These are phyloP conservation scores for Blastobasis adustella DNA, from an alignment of 2,888 invertebrate genomes.

Conservation along the genomic window DNA sequence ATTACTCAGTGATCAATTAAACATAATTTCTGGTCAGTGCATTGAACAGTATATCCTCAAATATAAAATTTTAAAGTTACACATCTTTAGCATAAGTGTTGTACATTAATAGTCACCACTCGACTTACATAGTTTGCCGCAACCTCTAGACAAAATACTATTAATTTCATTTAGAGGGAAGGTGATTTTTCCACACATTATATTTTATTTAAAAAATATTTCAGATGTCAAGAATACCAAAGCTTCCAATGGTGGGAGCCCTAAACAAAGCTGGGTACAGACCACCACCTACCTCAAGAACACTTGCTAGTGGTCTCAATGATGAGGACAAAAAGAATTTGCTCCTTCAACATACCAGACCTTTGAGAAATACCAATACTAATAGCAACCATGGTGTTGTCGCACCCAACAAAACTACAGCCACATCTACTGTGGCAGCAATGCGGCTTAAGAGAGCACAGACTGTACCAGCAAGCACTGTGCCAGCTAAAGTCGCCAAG, in stretches of 20 bases:
- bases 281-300: slow-evolving; percentile 38
- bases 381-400: too few relatives aligned
- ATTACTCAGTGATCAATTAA: too few relatives aligned
- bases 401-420: too few relatives aligned
- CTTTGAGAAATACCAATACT: slow-evolving; percentile 10
- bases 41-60: too few relatives aligned
- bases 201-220: slow-evolving; percentile 14
- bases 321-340: slow-evolving; percentile 57
- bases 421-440: slow-evolving; percentile 31
- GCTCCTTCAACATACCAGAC: slow-evolving; percentile 56
- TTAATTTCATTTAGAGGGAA: too few relatives aligned
- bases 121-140: too few relatives aligned
- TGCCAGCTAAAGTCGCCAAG: slow-evolving; percentile 45
- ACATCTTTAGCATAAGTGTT: too few relatives aligned
- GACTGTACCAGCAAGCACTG: slow-evolving; percentile 37
- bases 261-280: slow-evolving; percentile 54
- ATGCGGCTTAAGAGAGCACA: slow-evolving; percentile 51
- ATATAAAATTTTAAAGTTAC: too few relatives aligned
- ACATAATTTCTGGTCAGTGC: too few relatives aligned
- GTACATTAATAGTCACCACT: too few relatives aligned
- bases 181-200: too few relatives aligned
- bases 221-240: slow-evolving; percentile 68
- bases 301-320: slow-evolving; percentile 47
- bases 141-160: too few relatives aligned
- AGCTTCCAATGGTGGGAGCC: slow-evolving; percentile 38